Evolutionary conservation across 2,797 vertebrate genomes (phyloP).

Genomic region (Vireo griseus): DNA sequence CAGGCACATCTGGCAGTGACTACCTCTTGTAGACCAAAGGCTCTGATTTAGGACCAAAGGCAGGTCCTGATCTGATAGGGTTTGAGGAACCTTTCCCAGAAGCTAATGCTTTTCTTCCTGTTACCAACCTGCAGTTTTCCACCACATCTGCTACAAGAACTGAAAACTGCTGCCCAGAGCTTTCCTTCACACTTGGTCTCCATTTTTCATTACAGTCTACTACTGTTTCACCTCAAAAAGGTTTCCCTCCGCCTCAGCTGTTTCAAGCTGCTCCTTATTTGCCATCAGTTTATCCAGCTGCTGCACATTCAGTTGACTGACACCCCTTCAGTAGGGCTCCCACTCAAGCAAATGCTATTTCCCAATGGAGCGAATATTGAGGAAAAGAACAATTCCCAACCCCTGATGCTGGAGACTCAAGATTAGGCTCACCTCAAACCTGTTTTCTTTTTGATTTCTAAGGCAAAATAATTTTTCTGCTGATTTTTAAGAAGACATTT

Average conservation of each 20-base stretch:
- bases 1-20: fast-evolving
- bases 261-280: background rate
- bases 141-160: background rate
- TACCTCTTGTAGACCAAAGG: background rate
- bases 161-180: background rate
- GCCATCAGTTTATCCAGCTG: background rate
- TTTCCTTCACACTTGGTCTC: background rate
- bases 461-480: background rate
- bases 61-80: background rate
- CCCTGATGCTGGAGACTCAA: background rate
- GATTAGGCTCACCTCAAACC: background rate
- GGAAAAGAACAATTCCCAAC: background rate
- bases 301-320: background rate
- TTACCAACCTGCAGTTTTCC: background rate
- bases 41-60: background rate
- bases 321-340: background rate
- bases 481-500: background rate
- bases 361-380: background rate
- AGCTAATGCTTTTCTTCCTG: background rate
- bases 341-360: background rate
- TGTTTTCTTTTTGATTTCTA: background rate
- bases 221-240: background rate
- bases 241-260: background rate
- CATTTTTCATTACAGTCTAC: background rate
- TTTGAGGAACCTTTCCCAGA: background rate